Evolutionary conservation across 2,888 invertebrate genomes (phyloP), one percentile per base, ranked within the genome.

Genomic region (Anodontia alba): DNA sequence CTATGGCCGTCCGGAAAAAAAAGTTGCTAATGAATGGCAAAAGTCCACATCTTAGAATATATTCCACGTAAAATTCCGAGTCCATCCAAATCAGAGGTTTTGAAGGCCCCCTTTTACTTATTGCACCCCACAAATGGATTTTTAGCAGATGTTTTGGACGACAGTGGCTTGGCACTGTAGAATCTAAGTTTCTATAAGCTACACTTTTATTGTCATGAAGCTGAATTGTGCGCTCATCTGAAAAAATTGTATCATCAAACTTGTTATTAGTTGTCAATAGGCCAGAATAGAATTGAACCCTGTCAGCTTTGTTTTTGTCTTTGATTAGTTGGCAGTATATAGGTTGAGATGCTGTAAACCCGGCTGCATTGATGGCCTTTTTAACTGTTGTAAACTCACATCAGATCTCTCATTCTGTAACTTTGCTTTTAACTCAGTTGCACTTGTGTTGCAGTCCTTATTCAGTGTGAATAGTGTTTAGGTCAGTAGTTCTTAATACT

Each of bases 111-210:
- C 71, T 26, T 10, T 76, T 46, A 31, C 76, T 84, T 10, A 81
- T 81, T 5, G 74, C 81, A 23, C 69, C 84, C 84, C 79, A 84
- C 17, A 81, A 73, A 72, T 78, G 81, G 10, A 84, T 20, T 57
- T 84, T 79, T 20, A 81, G n/a, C 17, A 76, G 76, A 62, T 76
- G 81, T 67, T 81, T 81, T 15, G 81, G 78, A 38, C 57, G 31
- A 8, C 68, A 74, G n/a, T 51, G 26, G 10, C 3, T 15, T 3
- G 49, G 31, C 3, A 33, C 17, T 15, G 29, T 42, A 17, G 43
- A 57, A 26, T 62, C 74, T 29, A 62, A 10, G 5, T 0, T 23
- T 20, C 62, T 23, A 26, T 78, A 73, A 20, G 51, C 8, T 31
- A 46, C 51, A 5, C 31, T 33, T 71, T 73, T 73, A 33, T 81